Base-by-base conservation (phyloP, 2,797 vertebrate genomes). In the Syngnathus acus region DNA sequence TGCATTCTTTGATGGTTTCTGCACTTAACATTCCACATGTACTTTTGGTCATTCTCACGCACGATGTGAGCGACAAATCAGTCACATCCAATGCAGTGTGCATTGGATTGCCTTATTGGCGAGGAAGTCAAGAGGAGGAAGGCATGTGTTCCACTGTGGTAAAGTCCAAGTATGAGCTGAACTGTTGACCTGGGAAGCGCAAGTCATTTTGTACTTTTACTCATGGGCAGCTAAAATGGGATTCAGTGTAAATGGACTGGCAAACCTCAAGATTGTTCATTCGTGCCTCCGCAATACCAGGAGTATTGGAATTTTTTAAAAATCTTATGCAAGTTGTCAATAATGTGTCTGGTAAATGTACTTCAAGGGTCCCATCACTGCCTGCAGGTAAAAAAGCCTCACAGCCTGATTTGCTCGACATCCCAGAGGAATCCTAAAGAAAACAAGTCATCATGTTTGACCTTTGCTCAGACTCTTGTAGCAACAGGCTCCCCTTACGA, bases 381-480 rank as follows among this genome's bases (percentile, higher is more conserved):
- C 75, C 67, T 75, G 68, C 83, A 86, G 84, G 87, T 85, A 87
- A 84, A 87, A 32, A 78, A 69, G 64, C 74, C 84, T 71, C 65
- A 51, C 75, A 77, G 78, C 62, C 53, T 65, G 78, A 80, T 84
- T 82, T 82, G 82, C 77, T 82, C 81, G 70, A 75, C 65, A 70
- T 88, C 85, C 89, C 87, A 66, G 57, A 69, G 83, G 84, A 84
- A 85, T 81, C 75, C 75, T 67, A 76, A 68, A 75, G 86, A 87
- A 90, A 90, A 89, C 85, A 90, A 89, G 88, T 80, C 83, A 79
- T 82, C 81, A 82, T 89, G 85, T 88, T 90, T 91, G 90, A 92
- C 90, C 90, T 92, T 92, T 92, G 84, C 76, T 78, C 78, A 78
- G 82, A 89, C 81, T 90, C 89, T 88, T 90, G 90, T 90, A 88